Conservation (phyloP, 1,140 invertebrate species). For the Oryctes rhinoceros region DNA sequence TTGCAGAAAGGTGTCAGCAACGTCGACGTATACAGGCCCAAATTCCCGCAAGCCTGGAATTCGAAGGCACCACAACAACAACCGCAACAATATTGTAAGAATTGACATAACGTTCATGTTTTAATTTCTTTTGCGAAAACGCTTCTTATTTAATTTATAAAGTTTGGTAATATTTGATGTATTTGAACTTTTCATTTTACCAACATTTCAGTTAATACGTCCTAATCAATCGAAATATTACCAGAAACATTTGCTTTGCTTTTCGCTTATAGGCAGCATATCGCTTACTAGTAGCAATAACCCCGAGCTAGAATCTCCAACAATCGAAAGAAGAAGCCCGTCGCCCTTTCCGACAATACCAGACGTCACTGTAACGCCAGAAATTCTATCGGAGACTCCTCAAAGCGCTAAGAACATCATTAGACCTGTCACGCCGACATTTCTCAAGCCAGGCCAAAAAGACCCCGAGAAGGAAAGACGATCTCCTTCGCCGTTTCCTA, state of each 20-base stretch:
- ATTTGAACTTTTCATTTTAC: too few species aligned
- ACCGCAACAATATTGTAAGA: slow-evolving; percentile 50
- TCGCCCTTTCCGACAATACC: slow-evolving; percentile 57
- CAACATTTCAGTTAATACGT: too few species aligned
- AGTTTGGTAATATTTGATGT: too few species aligned
- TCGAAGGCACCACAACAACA: slow-evolving; percentile 53
- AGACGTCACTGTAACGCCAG: slow-evolving; percentile 48
- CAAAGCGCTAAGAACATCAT: not conserved
- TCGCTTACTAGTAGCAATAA: not conserved
- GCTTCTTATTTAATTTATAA: not conserved
- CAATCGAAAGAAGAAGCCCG: slow-evolving; percentile 40
- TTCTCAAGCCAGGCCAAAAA: not conserved
- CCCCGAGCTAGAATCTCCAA: not conserved
- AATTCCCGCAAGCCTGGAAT: slow-evolving; percentile 66
- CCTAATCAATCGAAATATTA: too few species aligned
- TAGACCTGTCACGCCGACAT: slow-evolving; percentile 21
- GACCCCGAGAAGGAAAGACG: slow-evolving; percentile 37
- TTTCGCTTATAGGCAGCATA: slow-evolving; percentile 21
- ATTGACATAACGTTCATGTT: not conserved
- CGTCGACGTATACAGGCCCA: slow-evolving; percentile 63
- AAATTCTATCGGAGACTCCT: slow-evolving; percentile 45
- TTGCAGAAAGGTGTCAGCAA: slow-evolving; percentile 57
- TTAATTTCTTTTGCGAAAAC: not conserved
- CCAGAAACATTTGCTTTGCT: slow-evolving; percentile 2
- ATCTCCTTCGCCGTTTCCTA: slow-evolving; percentile 53